These are phyloP conservation scores for Sarcophilus harrisii DNA, from an alignment of 2,797 vertebrate species.

Conservation along the genomic window DNA sequence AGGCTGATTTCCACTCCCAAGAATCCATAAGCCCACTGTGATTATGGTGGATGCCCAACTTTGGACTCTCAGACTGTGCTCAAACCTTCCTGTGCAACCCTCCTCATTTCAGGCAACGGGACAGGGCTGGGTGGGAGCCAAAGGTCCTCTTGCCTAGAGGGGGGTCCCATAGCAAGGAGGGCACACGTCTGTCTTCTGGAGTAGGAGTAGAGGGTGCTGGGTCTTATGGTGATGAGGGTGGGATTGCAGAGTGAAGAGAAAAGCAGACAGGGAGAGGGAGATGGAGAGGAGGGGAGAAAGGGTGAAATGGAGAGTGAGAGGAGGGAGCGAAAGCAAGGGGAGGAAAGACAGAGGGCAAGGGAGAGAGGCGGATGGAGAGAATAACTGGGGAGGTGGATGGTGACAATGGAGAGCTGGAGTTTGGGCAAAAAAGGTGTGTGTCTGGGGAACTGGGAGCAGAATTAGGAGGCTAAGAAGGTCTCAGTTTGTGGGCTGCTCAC, in stretches of 20 bases:
- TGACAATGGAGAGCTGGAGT: background rate
- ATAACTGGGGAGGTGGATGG: background rate
- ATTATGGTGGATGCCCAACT: slow-evolving; percentile 50
- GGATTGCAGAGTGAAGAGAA: slow-evolving; percentile 43
- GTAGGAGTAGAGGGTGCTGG: background rate
- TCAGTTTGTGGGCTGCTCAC: slow-evolving; percentile 42
- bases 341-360: background rate
- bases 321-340: slow-evolving; percentile 40
- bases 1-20: slow-evolving; percentile 49
- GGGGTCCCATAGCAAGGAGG: slow-evolving; percentile 41
- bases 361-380: background rate
- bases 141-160: slow-evolving; percentile 39
- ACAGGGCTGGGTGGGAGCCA: slow-evolving; percentile 24
- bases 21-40: slow-evolving; percentile 40
- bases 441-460: background rate
- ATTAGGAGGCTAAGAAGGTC: background rate
- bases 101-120: background rate
- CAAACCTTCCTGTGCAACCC: slow-evolving; percentile 28
- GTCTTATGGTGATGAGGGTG: slow-evolving; percentile 19
- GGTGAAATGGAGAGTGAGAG: slow-evolving; percentile 7
- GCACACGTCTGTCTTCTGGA: slow-evolving; percentile 45
- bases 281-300: slow-evolving; percentile 6
- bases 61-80: slow-evolving; percentile 1
- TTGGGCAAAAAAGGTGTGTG: background rate
- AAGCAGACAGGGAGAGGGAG: slow-evolving; percentile 37